Evolutionary conservation across 2,888 invertebrate genomes (phyloP).

Genomic region (Lycophotia porphyrea): DNA sequence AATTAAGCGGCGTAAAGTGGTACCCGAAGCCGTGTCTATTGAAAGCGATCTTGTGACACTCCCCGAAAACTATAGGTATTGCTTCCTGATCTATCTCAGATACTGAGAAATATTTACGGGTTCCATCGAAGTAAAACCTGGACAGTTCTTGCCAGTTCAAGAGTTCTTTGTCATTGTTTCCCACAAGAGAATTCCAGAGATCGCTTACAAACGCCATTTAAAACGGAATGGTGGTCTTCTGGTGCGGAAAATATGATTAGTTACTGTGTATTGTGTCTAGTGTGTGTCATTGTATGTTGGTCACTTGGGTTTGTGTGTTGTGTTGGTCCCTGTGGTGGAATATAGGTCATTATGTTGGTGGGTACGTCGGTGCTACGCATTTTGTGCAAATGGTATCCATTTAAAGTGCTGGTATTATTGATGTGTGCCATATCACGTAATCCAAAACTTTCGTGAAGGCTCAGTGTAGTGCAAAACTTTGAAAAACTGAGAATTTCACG

Average conservation of each 20-base stretch:
- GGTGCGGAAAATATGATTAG: conserved; percentile 54
- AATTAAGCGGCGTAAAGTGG: conserved; percentile 90
- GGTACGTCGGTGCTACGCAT: conserved; percentile 39
- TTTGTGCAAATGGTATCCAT: not conserved
- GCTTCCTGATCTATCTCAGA: conserved; percentile 92
- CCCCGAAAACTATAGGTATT: conserved; percentile 90
- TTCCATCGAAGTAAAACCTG: conserved; percentile 88
- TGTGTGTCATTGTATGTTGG: conserved; percentile 51
- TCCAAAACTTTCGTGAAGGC: not conserved
- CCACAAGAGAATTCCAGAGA: conserved; percentile 88
- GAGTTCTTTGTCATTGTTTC: conserved; percentile 82
- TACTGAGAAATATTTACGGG: conserved; percentile 92
- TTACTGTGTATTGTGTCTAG: conserved; percentile 54
- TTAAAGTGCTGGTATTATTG: not conserved
- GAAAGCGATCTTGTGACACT: conserved; percentile 86
- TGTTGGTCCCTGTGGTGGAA: conserved; percentile 40
- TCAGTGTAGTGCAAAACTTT: not conserved
- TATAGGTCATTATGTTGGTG: not conserved
- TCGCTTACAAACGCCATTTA: conserved; percentile 89
- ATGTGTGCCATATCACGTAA: too few relatives aligned
- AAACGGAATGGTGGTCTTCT: conserved; percentile 68
- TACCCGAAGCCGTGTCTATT: conserved; percentile 88
- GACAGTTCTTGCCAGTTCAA: conserved; percentile 84
- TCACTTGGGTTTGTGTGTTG: conserved; percentile 30
- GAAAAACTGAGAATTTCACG: not conserved